Base-by-base conservation (phyloP, 2,797 vertebrate species). In the Varecia variegata region DNA sequence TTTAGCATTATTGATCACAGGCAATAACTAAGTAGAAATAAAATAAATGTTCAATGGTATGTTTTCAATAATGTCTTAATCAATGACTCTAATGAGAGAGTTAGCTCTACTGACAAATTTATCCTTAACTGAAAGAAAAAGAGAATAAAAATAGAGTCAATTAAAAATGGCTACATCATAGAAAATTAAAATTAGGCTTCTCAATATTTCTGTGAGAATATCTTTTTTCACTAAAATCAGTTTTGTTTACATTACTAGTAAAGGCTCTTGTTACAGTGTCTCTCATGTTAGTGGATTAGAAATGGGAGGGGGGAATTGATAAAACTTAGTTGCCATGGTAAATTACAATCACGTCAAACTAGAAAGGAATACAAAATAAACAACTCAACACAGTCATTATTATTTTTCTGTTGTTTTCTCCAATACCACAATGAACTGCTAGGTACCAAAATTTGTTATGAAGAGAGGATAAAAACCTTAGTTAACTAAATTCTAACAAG, bases 211-310 rank as follows among this genome's bases (percentile, higher is more conserved):
- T 97, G 74, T 83, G 70, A 97, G 21, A 0, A 5, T 6, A 0
- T 0, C 43, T 87, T 77, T 68, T 85, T 70, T 83, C 52, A 82
- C 67, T 97, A 89, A 92, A 97, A 97, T 40, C 88, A 95, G 85
- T 30, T 52, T 97, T 94, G 84, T 23, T 52, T 80, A 38, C 94
- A 87, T n/a, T 43, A 96, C 95, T 43, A 32, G 13, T 81, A 5
- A 91, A 47, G 81, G 10, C 14, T 47, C 9, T 79, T 73, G 23
- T 85, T 80, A 67, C 2, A 80, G 32, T 20, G 2, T 80, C 62
- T 74, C 8, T 91, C 38, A 81, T 20, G 23, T 73, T 38, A 73
- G 47, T 65, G 12, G 70, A 73, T 56, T 91, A 77, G 81, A 58
- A 45, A 52, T 60, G 35, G 9, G 9, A 21, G 12, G 9, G 4